These are phyloP conservation scores for Cepaea hortensis DNA, from an alignment of 2,888 invertebrate species.

Conservation along the genomic window DNA sequence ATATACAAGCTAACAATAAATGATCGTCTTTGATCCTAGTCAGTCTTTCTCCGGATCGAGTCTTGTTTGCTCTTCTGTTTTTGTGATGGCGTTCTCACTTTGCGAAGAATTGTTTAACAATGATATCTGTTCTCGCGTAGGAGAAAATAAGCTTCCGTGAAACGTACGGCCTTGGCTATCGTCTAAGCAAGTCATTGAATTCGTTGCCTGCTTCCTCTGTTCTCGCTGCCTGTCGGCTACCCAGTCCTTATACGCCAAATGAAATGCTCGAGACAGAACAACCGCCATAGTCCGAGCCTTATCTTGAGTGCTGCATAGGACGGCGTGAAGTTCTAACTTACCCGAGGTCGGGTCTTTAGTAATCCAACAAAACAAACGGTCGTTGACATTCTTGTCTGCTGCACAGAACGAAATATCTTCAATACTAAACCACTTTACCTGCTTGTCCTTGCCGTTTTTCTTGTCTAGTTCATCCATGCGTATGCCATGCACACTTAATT, in stretches of 20 bases:
- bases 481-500: slow-evolving; percentile 61
- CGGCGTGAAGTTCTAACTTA: slow-evolving; percentile 63
- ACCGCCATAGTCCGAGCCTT: slow-evolving; percentile 67
- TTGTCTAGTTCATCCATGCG: slow-evolving; percentile 54
- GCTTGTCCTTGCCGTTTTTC: not conserved
- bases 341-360: slow-evolving; percentile 53
- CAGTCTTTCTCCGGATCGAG: not conserved
- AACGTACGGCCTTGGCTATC: not conserved
- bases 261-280: slow-evolving; percentile 64
- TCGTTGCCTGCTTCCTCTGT: slow-evolving; percentile 8
- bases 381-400: slow-evolving; percentile 64
- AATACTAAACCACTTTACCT: slow-evolving; percentile 58
- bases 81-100: not conserved
- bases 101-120: not conserved
- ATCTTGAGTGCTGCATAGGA: slow-evolving; percentile 64
- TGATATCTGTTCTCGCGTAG: no score
- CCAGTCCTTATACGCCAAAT: slow-evolving; percentile 72
- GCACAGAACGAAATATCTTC: slow-evolving; percentile 70
- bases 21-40: not conserved
- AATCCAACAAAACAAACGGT: slow-evolving; percentile 70
- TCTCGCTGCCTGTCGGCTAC: slow-evolving; percentile 53
- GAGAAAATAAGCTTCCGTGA: no score
- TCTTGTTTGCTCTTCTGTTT: not conserved
- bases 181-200: not conserved
- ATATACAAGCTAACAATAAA: not conserved